Base-by-base conservation (phyloP, 30 jellyfish, hydroid and myxozoan species). In the Aurelia coerulea region DNA sequence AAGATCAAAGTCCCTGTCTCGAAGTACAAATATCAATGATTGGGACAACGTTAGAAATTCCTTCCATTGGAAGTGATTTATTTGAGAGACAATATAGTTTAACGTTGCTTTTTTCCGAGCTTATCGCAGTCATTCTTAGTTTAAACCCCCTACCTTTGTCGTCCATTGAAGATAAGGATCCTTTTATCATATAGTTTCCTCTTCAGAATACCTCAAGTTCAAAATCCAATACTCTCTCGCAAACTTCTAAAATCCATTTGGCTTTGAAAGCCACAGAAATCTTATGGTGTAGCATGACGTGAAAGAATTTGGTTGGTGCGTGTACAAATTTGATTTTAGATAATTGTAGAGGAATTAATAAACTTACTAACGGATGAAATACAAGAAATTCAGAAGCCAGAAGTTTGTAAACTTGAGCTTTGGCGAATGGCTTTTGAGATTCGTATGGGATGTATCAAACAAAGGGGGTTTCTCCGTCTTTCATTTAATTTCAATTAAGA, bases 401-500 rank as follows among this genome's bases (percentile, higher is more conserved):
- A 50, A 51, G 81, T 79, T 79, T 64, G 65, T 65, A 46, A 79
- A 79, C 89, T 79, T 79, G 34, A 8, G 89, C 39, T 65, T 65
- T 64, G 18, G 37, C 10, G 50, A 3, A 37, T 64, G 73, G 74
- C 68, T 62, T 68, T 49, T 79, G 69, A 31, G 79, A 79, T 79
- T 79, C 67, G 63, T 17, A 56, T 29, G 73, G 75, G 76, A 76
- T 76, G 69, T 16, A 10, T 11, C 0, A 18, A 33, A 79, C 89
- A 79, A 79, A 79, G 32, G 64, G 60, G 73, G 42, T 49, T 79
- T 54, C 51, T 73, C 53, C 34, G 33, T 41, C 29, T 41, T 65
- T n/a, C 89, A 79, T 79, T 79, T 79, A 79, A 79, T 79, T 60
- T 79, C 89, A 64, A 79, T 65, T 65, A 79, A 64, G 89, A 4